These are phyloP conservation scores for Nasonia vitripennis DNA, from an alignment of 1,140 invertebrate species.

Conservation along the genomic window DNA sequence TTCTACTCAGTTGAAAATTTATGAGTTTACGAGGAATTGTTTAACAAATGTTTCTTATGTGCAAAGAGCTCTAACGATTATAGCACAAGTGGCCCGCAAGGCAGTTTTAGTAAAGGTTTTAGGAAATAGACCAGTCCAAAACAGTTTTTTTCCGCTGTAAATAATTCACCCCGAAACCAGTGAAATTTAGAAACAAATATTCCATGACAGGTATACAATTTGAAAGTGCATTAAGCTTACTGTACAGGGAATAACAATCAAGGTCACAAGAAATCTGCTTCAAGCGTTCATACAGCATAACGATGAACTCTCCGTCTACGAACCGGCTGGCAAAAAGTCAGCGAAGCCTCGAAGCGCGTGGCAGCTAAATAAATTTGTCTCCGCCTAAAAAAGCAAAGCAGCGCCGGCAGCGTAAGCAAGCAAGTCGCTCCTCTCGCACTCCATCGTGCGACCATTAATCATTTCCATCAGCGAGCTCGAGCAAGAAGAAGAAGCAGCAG, in stretches of 20 bases:
- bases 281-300: background rate
- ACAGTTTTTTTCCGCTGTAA: too few relatives aligned
- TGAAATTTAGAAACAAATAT: too few relatives aligned
- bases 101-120: too few relatives aligned
- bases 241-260: background rate
- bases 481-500: background rate
- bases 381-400: background rate
- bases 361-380: conserved; percentile 6
- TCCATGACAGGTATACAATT: too few relatives aligned
- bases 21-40: too few relatives aligned
- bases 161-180: too few relatives aligned
- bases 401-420: background rate
- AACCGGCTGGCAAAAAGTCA: background rate
- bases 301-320: background rate
- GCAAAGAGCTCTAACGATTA: too few relatives aligned
- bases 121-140: too few relatives aligned
- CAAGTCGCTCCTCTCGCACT: background rate
- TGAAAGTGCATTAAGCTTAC: background rate
- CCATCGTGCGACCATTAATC: background rate
- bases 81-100: too few relatives aligned
- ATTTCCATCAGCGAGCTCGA: background rate
- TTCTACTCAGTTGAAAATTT: too few relatives aligned
- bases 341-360: background rate
- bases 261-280: background rate
- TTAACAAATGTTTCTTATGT: too few relatives aligned